phyloP scores from a whole-genome alignment of 2,888 invertebrate species.

The Odontothrips loti region DNA sequence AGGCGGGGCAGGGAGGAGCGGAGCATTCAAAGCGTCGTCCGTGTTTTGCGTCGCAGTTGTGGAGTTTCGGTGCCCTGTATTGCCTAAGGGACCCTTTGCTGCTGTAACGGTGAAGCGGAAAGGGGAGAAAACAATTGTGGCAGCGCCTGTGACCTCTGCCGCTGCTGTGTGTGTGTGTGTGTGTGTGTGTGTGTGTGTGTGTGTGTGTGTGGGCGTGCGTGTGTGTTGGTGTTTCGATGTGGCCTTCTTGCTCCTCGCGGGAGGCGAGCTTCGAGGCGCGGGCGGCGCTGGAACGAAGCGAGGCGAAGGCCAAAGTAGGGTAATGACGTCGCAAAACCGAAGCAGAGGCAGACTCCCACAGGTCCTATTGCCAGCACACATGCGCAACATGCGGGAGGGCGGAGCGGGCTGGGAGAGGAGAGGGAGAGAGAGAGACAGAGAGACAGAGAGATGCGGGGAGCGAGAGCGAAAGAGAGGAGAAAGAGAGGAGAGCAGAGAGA shows the following conservation, averaged over 20 bases:
- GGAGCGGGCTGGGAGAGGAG: neutral
- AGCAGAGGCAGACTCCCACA: conserved; percentile 11
- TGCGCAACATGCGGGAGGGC: neutral
- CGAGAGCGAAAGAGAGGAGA: neutral
- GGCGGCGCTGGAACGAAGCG: too few relatives aligned
- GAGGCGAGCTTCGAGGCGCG: too few relatives aligned
- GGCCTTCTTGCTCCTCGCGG: neutral
- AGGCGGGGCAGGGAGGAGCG: neutral
- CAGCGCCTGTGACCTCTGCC: neutral
- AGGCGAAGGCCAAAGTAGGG: neutral
- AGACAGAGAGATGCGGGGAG: neutral
- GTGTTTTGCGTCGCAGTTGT: neutral
- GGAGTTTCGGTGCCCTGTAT: neutral
- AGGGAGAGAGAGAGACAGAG: neutral
- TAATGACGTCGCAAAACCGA: conserved; percentile 26
- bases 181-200: neutral
- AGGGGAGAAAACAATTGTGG: neutral
- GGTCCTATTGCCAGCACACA: conserved; percentile 19
- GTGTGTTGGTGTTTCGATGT: neutral
- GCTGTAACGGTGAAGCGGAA: neutral
- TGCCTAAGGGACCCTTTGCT: neutral
- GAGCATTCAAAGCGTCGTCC: neutral
- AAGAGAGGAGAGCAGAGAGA: neutral
- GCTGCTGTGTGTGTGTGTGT: neutral
- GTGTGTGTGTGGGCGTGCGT: neutral